phyloP scores from a whole-genome alignment of 2,888 invertebrate genomes.

The Meghimatium bilineatum region DNA sequence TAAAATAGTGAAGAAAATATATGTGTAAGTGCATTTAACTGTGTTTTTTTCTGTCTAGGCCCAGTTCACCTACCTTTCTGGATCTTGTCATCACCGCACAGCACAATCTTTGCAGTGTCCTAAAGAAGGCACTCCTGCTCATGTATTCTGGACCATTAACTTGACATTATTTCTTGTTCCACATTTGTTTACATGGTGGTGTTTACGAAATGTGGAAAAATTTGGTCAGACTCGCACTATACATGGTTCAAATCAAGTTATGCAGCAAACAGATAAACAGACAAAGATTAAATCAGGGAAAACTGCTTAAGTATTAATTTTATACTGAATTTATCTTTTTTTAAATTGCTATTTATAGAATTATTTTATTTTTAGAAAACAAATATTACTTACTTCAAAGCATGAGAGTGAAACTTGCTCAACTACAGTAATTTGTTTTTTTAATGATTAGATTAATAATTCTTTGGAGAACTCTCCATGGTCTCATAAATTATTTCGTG shows the following conservation, averaged over 20 bases:
- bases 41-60: conserved; percentile 55
- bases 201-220: conserved; percentile 50
- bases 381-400: no score
- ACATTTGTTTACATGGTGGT: conserved; percentile 65
- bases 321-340: no score
- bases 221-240: conserved; percentile 52
- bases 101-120: conserved; percentile 56
- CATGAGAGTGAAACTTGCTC: no score
- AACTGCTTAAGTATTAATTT: background rate
- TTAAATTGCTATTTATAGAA: background rate
- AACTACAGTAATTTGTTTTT: no score
- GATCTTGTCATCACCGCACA: conserved; percentile 65
- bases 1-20: no score
- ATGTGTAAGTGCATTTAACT: background rate
- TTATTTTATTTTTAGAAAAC: background rate
- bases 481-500: no score
- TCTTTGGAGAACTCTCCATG: no score
- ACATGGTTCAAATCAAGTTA: background rate
- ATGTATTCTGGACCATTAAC: conserved; percentile 65
- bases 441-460: no score
- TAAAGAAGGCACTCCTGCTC: conserved; percentile 48
- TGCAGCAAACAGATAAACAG: background rate
- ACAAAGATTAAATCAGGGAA: conserved; percentile 11
- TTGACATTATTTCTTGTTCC: conserved; percentile 65
- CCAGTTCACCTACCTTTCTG: conserved; percentile 64